Evolutionary conservation across 92 coral and sea anemone species (phyloP), one percentile per base, ranked within the genome.

Genomic region (Ricordea florida): DNA sequence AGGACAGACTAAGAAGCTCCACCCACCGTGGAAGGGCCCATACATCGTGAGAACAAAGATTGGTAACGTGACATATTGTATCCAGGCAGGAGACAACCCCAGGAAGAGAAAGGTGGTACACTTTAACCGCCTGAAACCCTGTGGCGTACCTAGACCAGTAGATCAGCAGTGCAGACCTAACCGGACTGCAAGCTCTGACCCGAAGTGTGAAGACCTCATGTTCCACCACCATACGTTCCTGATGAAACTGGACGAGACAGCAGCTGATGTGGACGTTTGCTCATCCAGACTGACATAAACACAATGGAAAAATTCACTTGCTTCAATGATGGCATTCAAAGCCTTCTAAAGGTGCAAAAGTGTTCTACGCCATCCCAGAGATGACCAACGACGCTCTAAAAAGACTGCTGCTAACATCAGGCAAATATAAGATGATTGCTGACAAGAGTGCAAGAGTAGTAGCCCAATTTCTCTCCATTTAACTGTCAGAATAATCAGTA

Each of bases 1-100:
- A 20, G 74, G 62, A 31, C 35, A 42, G 81, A 34, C 32, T 9
- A 50, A 35, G 18, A 74, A 74, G 31, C 37, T 74, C 24, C 81
- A 62, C 45, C 53, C 34, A 44, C 74, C 74, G 33, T 74, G 74
- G 63, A 23, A 40, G 17, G 75, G 75, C 1, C 81, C 62, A 10
- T 47, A 38, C 28, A 0, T 46, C 6, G 48, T 74, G 23, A n/a
- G 29, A 0, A 10, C 28, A 8, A 74, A 10, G 22, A 30, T 74
- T 30, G 10, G 72, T 21, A 50, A 59, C 16, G 18, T 30, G n/a
- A 74, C 48, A 3, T 62, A 62, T 15, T 24, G 48, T 11, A 61
- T 74, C 40, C 34, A 44, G 33, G 45, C 10, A 1, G 50, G 28
- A 17, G 81, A 53, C 10, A 23, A 60, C 10, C 60, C 59, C 57